These are phyloP conservation scores for Botia kubotai DNA, from an alignment of 2,797 vertebrate species.

Conservation along the genomic window DNA sequence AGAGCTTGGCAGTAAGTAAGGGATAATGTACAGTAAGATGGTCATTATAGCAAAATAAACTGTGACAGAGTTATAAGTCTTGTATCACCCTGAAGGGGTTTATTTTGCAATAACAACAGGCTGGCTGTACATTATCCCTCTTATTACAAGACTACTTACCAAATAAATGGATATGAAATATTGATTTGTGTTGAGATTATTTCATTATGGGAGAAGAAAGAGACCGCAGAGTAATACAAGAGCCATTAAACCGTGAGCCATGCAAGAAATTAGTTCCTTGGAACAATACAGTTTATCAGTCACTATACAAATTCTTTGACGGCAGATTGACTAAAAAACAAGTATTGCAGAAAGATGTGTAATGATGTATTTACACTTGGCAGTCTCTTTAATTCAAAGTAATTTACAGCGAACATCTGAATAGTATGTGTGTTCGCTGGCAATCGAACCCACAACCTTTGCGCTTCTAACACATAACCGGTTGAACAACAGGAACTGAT, in stretches of 20 bases:
- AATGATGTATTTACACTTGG: not conserved
- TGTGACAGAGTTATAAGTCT: not conserved
- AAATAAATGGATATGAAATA: conserved; percentile 31
- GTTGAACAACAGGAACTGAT: not conserved
- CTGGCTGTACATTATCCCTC: conserved; percentile 12
- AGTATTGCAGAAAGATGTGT: not conserved
- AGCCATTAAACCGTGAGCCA: not conserved
- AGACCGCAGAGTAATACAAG: not conserved
- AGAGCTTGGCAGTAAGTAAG: conserved; percentile 7
- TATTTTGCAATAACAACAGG: conserved; percentile 15
- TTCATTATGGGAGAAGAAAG: conserved; percentile 25
- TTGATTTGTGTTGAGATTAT: conserved; percentile 28
- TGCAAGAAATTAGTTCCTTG: not conserved
- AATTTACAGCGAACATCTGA: too few relatives aligned
- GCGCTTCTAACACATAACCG: too few relatives aligned
- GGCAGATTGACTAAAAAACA: not conserved
- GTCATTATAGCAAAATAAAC: conserved; percentile 11
- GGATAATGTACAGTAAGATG: not conserved
- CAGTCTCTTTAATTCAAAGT: too few relatives aligned
- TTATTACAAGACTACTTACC: conserved; percentile 28
- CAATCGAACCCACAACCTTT: too few relatives aligned
- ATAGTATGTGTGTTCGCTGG: too few relatives aligned
- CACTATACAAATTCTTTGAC: conserved; percentile 2
- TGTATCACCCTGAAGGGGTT: not conserved
- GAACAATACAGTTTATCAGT: conserved; percentile 5